Evolutionary conservation across 2,888 invertebrate species (phyloP).

Genomic region (Xanthorhoe designata): DNA sequence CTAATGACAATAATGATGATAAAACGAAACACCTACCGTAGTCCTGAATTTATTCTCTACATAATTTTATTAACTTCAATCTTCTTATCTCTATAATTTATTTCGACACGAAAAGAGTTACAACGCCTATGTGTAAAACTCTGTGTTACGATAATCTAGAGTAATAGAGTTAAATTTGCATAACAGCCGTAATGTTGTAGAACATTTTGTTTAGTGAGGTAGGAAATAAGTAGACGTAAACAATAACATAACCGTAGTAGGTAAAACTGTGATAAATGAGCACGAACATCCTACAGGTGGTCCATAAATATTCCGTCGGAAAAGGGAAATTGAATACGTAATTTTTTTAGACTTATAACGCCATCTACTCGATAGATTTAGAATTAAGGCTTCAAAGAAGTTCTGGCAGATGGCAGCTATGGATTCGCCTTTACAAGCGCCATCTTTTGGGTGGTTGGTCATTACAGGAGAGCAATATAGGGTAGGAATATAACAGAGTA

Average conservation of each 20-base stretch:
- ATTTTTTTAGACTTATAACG: constrained; percentile 3
- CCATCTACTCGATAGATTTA: constrained; percentile 22
- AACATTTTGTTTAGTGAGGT: constrained; percentile 39
- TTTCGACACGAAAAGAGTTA: not conserved
- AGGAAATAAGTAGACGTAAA: constrained; percentile 39
- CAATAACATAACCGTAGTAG: constrained; percentile 36
- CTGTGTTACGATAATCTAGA: constrained; percentile 10
- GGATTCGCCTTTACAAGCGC: constrained; percentile 10
- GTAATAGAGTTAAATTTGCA: constrained; percentile 24
- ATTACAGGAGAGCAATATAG: not conserved
- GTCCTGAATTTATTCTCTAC: not conserved
- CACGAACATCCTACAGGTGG: constrained; percentile 43
- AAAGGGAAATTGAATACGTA: constrained; percentile 2
- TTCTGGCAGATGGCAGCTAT: not conserved
- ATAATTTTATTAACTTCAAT: not conserved
- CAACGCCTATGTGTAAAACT: not conserved
- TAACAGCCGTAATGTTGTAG: constrained; percentile 25
- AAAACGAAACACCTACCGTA: not conserved
- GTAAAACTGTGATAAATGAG: constrained; percentile 40
- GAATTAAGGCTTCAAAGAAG: not conserved
- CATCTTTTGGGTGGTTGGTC: constrained; percentile 26
- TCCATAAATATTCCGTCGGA: constrained; percentile 29
- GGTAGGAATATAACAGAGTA: not conserved
- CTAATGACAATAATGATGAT: not conserved
- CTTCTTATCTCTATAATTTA: not conserved